Base-by-base conservation (phyloP, 2,113 vertebrate species). In the Halichoerus grypus region DNA sequence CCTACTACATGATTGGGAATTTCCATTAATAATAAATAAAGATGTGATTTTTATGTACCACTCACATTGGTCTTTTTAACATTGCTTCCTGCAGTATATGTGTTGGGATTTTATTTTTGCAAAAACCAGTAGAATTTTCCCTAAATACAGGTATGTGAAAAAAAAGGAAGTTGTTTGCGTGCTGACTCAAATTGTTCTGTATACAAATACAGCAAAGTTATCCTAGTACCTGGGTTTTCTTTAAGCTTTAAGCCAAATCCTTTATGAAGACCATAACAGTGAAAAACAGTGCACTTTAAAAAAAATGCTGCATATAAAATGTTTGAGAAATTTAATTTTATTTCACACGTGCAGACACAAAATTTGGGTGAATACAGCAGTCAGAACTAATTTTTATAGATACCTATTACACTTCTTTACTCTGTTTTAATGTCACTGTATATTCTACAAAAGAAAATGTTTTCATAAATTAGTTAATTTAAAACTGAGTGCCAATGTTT, bases 11-110 rank as follows among this genome's bases (percentile, higher is more conserved):
- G 92, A 98, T 96, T 83, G 94, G 94, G 95, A 98, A 95, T 84
- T 98, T 95, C 94, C 97, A 88, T 97, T 97, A 96, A 97, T 98
- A 98, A 98, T 98, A 98, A 98, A 98, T 98, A 96, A 97, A 97
- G 95, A 95, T 57, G 94, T 96, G 97, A 98, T 98, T 97, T 98
- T 95, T 97, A 95, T 93, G 97, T 98, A 95, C 98, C 98, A 98
- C 98, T 98, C 92, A 98, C 59, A 96, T 84, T 98, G 87, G 80
- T 97, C 83, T 98, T 97, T 97, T 97, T 84, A 97, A 98, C 89
- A 76, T 98, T 98, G 90, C 96, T 98, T 97, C 97, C 95, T 97
- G 93, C 88, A 98, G 63, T 97, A 94, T 22, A 33, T 97, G 84
- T 26, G 96, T 96, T 97, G 97, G 92, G 77, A 85, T 67, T 76